Percentiles rank a stretch among this genome's conserved stretches.
phyloP scores from a whole-genome alignment of 1,140 invertebrate genomes.

The Tetramorium parvispinum region DNA sequence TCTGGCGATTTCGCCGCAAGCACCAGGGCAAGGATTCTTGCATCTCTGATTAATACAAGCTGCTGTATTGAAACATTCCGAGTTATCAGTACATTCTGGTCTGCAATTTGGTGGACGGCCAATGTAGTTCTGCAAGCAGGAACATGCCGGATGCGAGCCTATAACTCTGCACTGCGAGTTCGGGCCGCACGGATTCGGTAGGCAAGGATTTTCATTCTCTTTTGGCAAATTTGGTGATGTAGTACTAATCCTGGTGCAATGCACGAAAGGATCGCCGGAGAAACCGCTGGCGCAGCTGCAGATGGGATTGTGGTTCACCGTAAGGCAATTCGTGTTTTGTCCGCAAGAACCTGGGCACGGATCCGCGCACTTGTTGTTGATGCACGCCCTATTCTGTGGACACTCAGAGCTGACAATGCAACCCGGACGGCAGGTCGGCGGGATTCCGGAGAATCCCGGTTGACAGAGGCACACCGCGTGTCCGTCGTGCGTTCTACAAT shows the following conservation, averaged over 20 bases:
- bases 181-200: conserved; percentile 91
- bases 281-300: conserved; percentile 91
- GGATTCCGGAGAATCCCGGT: conserved; percentile 90
- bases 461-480: conserved; percentile 94
- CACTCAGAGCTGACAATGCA: conserved; percentile 94
- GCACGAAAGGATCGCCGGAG: conserved; percentile 92
- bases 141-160: conserved; percentile 90
- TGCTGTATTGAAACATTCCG: conserved; percentile 90
- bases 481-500: conserved; percentile 90
- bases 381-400: conserved; percentile 92
- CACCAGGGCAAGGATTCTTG: conserved; percentile 91
- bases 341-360: conserved; percentile 94
- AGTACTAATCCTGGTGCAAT: conserved; percentile 87
- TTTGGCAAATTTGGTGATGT: conserved; percentile 74
- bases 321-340: conserved; percentile 92
- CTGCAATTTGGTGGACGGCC: conserved; percentile 92
- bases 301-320: conserved; percentile 94
- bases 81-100: conserved; percentile 91
- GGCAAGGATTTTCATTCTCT: conserved; percentile 87
- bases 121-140: conserved; percentile 90
- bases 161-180: conserved; percentile 91
- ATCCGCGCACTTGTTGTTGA: conserved; percentile 93
- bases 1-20: conserved; percentile 91
- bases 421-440: conserved; percentile 93
- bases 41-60: conserved; percentile 93